Evolutionary conservation across 2,797 vertebrate genomes (phyloP), one percentile per base, ranked within the genome.

Genomic region (Lutjanus campechanus): DNA sequence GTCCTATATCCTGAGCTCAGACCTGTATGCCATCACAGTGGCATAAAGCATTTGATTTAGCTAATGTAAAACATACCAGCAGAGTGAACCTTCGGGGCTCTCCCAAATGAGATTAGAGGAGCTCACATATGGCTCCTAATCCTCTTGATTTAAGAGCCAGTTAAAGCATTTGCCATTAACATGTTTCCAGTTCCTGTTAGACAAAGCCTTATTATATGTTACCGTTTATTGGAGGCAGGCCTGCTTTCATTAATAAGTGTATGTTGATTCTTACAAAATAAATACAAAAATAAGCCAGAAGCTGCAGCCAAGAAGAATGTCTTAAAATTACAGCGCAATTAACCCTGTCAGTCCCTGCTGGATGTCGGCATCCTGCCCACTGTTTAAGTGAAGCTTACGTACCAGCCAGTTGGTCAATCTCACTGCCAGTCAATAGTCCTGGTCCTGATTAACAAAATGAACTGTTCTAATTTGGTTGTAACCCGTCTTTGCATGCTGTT

Each of bases 71-170:
- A 88, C 90, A 92, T 81, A 82, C 79, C 77, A 50, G 67, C 66
- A 64, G 78, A 76, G 75, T n/a, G 73, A 81, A 91, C 89, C 90
- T 25, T 60, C 1, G 12, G 68, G 87, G 87, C 74, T 53, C 82
- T 73, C 73, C 80, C 66, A 74, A 86, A 94, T 91, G 79, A 93
- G 94, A 95, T 93, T 92, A 92, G 79, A 88, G 90, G 75, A 75
- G 73, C 87, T 90, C 90, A 89, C 93, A 94, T 92, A 90, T 93
- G 93, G 87, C 81, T 86, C 87, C 77, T 93, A 94, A 95, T 94
- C 93, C 91, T 76, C 85, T 72, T 83, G 90, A 93, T 93, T 94
- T 90, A 91, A 90, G 88, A 83, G 77, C 61, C 78, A 83, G 85
- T 92, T 93, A 85, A 91, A 89, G 85, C 80, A 83, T 90, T 94